A percentile compares a stretch with the other conserved stretches of the same genome.
Conservation (phyloP, 2,113 vertebrate species). For the Sisor rabdophorus region DNA sequence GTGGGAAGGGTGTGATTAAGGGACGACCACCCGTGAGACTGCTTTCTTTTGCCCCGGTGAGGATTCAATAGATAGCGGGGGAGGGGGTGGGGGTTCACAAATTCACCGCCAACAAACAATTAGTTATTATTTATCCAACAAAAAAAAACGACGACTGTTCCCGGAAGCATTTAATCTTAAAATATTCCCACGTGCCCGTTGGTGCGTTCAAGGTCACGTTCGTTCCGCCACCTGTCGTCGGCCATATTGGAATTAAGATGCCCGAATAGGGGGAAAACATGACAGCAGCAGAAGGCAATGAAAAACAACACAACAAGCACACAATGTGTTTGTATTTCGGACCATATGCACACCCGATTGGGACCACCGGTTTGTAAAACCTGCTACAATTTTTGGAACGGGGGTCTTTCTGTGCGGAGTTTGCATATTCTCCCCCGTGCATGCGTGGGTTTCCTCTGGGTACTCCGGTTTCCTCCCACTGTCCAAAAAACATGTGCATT, state of each 20-base stretch:
- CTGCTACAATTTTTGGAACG: too few relatives aligned
- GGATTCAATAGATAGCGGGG: background rate
- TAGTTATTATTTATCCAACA: conserved; percentile 5
- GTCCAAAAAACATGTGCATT: too few relatives aligned
- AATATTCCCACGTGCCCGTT: too few relatives aligned
- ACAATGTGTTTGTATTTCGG: background rate
- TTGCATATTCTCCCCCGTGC: too few relatives aligned
- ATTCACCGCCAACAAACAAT: background rate
- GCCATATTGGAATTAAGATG: conserved; percentile 18
- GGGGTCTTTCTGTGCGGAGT: too few relatives aligned
- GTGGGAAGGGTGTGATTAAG: conserved; percentile 31
- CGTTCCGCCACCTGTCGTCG: conserved; percentile 2
- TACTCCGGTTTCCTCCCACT: too few relatives aligned
- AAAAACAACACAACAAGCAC: background rate
- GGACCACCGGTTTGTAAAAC: background rate
- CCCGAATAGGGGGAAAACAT: background rate
- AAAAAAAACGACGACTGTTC: background rate
- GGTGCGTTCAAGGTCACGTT: background rate
- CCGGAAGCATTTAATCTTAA: background rate
- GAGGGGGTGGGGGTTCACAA: too few relatives aligned
- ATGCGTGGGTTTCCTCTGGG: too few relatives aligned
- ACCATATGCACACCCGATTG: background rate
- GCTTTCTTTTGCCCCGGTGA: conserved; percentile 4
- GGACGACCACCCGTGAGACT: background rate
- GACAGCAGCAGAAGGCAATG: background rate